Evolutionary conservation across 2,113 vertebrate species (phyloP).

Genomic region (Centropus bengalensis): DNA sequence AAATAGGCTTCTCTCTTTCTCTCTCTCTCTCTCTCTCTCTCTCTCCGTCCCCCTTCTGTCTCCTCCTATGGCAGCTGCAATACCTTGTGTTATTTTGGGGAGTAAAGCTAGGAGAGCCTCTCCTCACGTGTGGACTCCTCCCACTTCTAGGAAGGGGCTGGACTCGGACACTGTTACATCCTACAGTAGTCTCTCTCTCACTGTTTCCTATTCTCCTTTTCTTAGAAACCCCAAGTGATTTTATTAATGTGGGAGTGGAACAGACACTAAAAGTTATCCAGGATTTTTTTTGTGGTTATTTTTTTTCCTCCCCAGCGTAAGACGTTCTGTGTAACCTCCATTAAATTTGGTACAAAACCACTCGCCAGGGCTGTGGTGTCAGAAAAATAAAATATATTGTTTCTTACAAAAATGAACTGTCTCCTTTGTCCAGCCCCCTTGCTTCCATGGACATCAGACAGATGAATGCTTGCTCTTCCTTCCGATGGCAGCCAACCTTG

Average conservation of each 20-base stretch:
- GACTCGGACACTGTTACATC: conserved; percentile 74
- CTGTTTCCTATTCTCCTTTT: conserved; percentile 80
- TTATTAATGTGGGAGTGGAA: conserved; percentile 83
- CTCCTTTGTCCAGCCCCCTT: conserved; percentile 34
- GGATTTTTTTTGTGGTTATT: conserved; percentile 81
- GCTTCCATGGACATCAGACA: not conserved
- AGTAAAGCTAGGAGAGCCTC: conserved; percentile 73
- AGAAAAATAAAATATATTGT: conserved; percentile 99
- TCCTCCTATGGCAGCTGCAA: conserved; percentile 80
- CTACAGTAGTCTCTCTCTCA: conserved; percentile 73
- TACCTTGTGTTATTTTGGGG: conserved; percentile 76
- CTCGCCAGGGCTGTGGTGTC: conserved; percentile 96
- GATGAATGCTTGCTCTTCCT: not conserved
- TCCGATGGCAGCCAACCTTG: not conserved
- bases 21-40: conserved; percentile 70
- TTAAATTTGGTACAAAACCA: conserved; percentile 99
- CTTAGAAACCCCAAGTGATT: conserved; percentile 80
- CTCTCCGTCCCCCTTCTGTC: conserved; percentile 52
- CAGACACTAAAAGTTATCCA: conserved; percentile 84
- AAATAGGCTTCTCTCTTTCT: conserved; percentile 64
- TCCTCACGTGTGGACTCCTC: conserved; percentile 59
- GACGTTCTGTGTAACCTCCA: conserved; percentile 99
- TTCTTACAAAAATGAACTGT: conserved; percentile 86
- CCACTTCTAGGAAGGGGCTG: conserved; percentile 67
- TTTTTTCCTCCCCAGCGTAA: conserved; percentile 91